Percentiles rank a stretch among this genome's conserved stretches.
Conservation (phyloP, 2,888 invertebrate species). For the Strigamia maritima region DNA sequence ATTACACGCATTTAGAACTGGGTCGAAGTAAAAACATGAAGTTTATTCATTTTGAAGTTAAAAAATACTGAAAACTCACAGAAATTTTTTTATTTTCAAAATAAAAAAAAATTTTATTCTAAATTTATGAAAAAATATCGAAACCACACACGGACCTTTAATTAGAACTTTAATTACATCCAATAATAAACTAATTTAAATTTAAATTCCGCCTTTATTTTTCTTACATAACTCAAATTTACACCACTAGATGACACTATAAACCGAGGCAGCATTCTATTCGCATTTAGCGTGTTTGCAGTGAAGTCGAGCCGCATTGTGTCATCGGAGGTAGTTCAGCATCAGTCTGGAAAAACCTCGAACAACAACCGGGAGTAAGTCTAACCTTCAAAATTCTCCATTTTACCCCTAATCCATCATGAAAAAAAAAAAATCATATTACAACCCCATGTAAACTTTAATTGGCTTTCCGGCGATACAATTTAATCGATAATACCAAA, state of each 20-base stretch:
- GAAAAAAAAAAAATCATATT: not conserved
- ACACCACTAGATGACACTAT: not conserved
- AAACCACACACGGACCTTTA: no score
- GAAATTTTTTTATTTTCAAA: no score
- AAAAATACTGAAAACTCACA: no score
- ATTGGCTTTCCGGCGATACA: not conserved
- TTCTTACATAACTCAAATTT: not conserved
- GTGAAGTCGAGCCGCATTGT: constrained; percentile 13
- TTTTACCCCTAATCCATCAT: no score
- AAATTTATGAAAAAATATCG: no score
- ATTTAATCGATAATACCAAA: not conserved
- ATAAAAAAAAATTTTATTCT: no score
- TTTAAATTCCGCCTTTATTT: no score
- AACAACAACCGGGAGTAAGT: not conserved
- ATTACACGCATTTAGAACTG: no score
- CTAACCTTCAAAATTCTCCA: not conserved
- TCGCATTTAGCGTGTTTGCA: constrained; percentile 7
- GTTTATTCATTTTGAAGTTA: no score
- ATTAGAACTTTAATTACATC: no score
- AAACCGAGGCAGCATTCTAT: not conserved
- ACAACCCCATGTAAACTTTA: not conserved
- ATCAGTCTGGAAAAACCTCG: not conserved
- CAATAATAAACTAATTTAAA: no score
- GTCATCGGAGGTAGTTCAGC: not conserved
- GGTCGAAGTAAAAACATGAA: no score